phyloP scores from a whole-genome alignment of 2,797 vertebrate species.

The Rhabdophis nuchalis region DNA sequence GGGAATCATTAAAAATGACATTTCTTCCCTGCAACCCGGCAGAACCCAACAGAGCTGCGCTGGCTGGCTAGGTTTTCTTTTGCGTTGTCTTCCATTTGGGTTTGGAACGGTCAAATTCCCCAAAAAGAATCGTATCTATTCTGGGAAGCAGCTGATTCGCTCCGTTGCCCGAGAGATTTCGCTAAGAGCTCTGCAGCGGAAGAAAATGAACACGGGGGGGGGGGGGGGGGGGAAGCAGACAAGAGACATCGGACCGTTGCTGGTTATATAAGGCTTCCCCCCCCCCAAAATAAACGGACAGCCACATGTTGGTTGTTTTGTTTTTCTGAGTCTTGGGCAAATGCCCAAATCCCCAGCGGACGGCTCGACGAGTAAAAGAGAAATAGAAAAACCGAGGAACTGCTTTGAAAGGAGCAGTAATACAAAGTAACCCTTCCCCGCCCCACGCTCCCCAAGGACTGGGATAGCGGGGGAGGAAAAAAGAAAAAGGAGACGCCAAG shows the following conservation, averaged over 20 bases:
- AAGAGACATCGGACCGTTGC: constrained; percentile 55
- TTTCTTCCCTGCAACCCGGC: constrained; percentile 53
- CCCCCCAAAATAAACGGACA: constrained; percentile 32
- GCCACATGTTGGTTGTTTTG: background rate
- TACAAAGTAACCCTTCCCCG: constrained; percentile 65
- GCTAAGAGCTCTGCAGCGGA: constrained; percentile 49
- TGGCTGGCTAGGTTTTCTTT: background rate
- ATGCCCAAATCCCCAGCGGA: constrained; percentile 41
- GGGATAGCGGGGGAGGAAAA: background rate
- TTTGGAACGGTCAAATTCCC: constrained; percentile 39
- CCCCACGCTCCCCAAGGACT: background rate
- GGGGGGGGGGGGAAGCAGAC: constrained; percentile 18
- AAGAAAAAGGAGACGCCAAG: constrained; percentile 52
- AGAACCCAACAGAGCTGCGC: constrained; percentile 54
- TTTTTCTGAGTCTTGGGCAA: constrained; percentile 35
- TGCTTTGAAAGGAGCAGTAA: constrained; percentile 65
- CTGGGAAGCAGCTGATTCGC: constrained; percentile 59
- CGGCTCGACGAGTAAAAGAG: constrained; percentile 54
- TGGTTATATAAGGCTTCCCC: constrained; percentile 58
- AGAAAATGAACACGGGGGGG: constrained; percentile 53
- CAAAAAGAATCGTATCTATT: constrained; percentile 1
- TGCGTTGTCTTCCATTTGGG: background rate
- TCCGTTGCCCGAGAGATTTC: constrained; percentile 40
- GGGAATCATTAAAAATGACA: background rate
- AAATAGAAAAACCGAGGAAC: constrained; percentile 70